These are phyloP conservation scores for Moxostoma hubbsi DNA, from an alignment of 2,797 vertebrate genomes.

Conservation along the genomic window DNA sequence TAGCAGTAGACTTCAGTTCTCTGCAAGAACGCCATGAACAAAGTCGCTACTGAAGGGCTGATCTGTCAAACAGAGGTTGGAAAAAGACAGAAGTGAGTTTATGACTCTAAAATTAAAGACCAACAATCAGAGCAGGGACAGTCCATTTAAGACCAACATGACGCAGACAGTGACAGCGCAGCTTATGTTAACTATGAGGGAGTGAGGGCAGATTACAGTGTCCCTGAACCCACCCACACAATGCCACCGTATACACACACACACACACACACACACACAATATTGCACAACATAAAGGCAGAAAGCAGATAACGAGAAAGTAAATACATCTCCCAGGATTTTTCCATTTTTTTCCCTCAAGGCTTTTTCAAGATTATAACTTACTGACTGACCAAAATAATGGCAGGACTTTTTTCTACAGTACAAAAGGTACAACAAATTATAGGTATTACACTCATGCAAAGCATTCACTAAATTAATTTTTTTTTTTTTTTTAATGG, in stretches of 20 bases:
- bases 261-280: constrained; percentile 6
- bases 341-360: background rate
- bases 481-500: background rate
- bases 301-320: background rate
- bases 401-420: background rate
- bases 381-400: background rate
- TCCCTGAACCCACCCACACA: constrained; percentile 32
- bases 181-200: background rate
- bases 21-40: constrained; percentile 91
- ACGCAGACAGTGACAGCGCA: background rate
- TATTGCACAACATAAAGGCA: constrained; percentile 7
- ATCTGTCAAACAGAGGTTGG: constrained; percentile 15
- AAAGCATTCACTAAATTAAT: background rate
- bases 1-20: constrained; percentile 90
- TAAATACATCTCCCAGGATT: constrained; percentile 8
- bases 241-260: background rate
- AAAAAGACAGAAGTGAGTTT: constrained; percentile 24
- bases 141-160: constrained; percentile 20
- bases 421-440: background rate
- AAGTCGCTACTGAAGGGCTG: constrained; percentile 29
- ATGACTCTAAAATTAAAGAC: background rate
- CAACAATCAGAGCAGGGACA: constrained; percentile 2
- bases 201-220: constrained; percentile 26
- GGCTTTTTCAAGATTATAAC: background rate
- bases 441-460: background rate